Percentiles rank a stretch among this genome's conserved stretches.
Evolutionary conservation across 2,113 vertebrate species (phyloP).

Genomic region (Poeciliopsis retropinna): DNA sequence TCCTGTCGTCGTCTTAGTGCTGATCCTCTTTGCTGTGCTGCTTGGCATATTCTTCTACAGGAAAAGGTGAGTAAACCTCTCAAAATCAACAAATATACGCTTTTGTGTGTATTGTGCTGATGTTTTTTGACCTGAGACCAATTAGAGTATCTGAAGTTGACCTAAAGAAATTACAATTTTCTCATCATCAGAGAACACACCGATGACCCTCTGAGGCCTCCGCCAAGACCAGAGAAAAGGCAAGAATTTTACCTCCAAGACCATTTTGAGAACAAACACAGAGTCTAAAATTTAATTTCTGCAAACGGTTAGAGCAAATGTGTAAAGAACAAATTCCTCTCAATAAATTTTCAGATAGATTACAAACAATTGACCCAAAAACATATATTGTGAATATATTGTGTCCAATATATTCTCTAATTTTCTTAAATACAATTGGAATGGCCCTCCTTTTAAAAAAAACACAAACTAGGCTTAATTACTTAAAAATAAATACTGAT

Average conservation of each 20-base stretch:
- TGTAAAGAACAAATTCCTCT: too few relatives aligned
- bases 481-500: too few relatives aligned
- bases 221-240: conserved; percentile 61
- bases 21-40: conserved; percentile 25
- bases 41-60: conserved; percentile 39
- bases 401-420: too few relatives aligned
- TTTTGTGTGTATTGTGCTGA: neutral
- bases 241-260: neutral
- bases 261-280: neutral
- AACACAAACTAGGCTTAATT: too few relatives aligned
- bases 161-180: neutral
- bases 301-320: neutral
- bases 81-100: neutral
- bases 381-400: too few relatives aligned
- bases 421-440: too few relatives aligned
- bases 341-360: too few relatives aligned
- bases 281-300: neutral
- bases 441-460: too few relatives aligned
- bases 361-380: too few relatives aligned
- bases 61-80: conserved; percentile 35
- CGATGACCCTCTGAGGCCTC: conserved; percentile 4
- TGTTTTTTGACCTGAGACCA: neutral
- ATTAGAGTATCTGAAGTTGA: neutral
- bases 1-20: conserved; percentile 21
- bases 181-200: conserved; percentile 13